Base-by-base conservation (phyloP, 2,888 invertebrate species). In the Pecten maximus region DNA sequence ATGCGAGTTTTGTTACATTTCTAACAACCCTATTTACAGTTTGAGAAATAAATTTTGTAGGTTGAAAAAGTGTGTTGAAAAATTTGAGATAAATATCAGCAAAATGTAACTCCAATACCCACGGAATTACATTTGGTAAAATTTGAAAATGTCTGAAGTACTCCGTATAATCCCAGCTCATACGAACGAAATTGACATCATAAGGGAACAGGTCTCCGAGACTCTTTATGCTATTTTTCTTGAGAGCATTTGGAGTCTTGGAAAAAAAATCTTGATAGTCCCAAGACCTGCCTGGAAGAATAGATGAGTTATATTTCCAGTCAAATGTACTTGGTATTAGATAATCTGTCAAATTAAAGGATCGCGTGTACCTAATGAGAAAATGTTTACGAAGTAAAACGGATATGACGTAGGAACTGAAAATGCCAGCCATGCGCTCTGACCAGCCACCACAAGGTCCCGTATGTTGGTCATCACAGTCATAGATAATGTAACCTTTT, bases 261-360 rank as follows among this genome's bases (percentile, higher is more conserved):
- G 12, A 35, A 35, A 74, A 28, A 8, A 74, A 74, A 28, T 74
- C 28, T 35, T 74, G 74, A 74, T 74, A 74, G 35, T 74, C 74
- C 74, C 74, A 74, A 74, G 74, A 74, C 16, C 74, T 74, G 1
- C 74, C 74, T 74, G 74, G 2, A 23, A 74, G 74, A 28, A 74
- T 74, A 12, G 74, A 74, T 10, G 74, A 74, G 35, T 74, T 74
- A 35, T 74, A 74, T 74, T 28, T 74, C 74, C 74, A 74, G 74
- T 74, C 74, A 74, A 28, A 6, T 35, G 35, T 10, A 74, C 23
- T 74, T 23, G 74, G 74, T 0, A 35, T 12, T 35, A 74, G 35
- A 74, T 28, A 74, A 74, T 74, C 74, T 0, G 74, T 35, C 74
- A 74, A 16, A 74, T 74, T 74, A 74, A 28, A 28, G 15, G 10